These are phyloP conservation scores for Strigops habroptila DNA, from an alignment of 2,113 vertebrate species.

Conservation along the genomic window DNA sequence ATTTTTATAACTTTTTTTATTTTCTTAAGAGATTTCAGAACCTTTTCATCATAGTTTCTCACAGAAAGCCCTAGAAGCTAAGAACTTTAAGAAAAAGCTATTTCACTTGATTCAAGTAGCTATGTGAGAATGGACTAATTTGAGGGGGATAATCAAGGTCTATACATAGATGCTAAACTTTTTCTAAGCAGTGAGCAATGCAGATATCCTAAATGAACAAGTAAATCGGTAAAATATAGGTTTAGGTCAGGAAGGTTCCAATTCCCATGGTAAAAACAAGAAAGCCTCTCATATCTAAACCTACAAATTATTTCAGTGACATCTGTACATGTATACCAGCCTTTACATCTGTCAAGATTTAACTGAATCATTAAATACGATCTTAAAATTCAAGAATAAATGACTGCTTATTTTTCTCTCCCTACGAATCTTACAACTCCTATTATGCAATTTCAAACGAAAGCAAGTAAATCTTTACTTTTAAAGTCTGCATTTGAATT, in stretches of 20 bases:
- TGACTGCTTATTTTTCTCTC: neutral
- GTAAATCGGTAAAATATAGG: neutral
- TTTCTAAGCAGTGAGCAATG: neutral
- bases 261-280: neutral
- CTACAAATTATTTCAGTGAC: neutral
- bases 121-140: neutral
- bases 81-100: neutral
- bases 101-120: neutral
- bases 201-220: neutral
- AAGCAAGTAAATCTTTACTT: neutral
- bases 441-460: neutral
- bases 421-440: neutral
- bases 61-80: neutral
- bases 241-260: neutral
- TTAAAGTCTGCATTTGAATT: neutral
- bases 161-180: neutral
- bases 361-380: neutral
- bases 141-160: neutral
- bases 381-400: neutral
- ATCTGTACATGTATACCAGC: neutral
- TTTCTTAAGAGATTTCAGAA: neutral
- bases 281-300: neutral
- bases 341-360: neutral
- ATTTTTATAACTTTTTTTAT: neutral
- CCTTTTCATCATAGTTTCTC: neutral